Evolutionary conservation across 1,140 invertebrate species (phyloP).

Genomic region (Drosophila tristis): DNA sequence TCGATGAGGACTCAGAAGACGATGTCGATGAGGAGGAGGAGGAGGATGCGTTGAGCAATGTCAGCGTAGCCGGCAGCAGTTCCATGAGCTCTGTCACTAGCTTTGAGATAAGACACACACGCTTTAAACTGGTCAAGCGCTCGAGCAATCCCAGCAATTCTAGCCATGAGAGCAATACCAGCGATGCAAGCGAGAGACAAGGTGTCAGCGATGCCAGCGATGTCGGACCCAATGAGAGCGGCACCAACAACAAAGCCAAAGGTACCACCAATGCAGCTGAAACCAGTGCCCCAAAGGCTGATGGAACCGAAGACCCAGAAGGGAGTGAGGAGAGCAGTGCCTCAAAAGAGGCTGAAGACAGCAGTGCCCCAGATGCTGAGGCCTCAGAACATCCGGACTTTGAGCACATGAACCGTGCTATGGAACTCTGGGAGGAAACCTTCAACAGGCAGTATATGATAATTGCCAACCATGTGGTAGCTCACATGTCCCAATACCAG

Average conservation of each 20-base stretch:
- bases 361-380: background rate
- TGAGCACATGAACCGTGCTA: background rate
- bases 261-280: too few species aligned
- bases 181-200: too few species aligned
- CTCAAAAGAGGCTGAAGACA: too few species aligned
- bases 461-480: constrained; percentile 51
- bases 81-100: background rate
- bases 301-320: too few species aligned
- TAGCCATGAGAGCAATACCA: too few species aligned
- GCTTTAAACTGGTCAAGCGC: too few species aligned
- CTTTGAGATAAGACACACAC: too few species aligned
- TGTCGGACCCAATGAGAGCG: too few species aligned
- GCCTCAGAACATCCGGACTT: background rate
- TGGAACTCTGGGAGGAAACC: constrained; percentile 28
- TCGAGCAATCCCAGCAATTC: background rate
- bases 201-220: too few species aligned
- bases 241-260: too few species aligned
- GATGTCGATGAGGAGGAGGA: background rate
- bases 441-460: constrained; percentile 57
- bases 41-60: background rate
- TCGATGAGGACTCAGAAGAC: background rate
- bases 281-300: too few species aligned
- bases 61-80: constrained; percentile 15
- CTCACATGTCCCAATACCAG: constrained; percentile 8
- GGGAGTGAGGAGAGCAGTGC: too few species aligned